Evolutionary conservation across 2,113 vertebrate species (phyloP), one percentile per base, ranked within the genome.

Genomic region (Litocranius walleri): DNA sequence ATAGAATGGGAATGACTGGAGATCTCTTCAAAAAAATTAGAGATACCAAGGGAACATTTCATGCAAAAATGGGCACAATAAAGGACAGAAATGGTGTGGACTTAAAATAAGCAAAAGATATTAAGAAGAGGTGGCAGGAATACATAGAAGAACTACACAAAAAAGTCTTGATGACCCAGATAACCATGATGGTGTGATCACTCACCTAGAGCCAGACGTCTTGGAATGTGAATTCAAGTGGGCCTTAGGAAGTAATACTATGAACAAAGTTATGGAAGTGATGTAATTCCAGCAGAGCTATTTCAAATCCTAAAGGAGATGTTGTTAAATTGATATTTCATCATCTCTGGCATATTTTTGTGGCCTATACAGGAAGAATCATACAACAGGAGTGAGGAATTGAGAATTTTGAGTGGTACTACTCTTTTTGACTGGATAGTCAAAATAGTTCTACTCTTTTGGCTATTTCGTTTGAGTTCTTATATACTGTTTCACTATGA

Each of bases 401-500:
- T 95, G 56, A 95, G 23, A 30, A 77, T 95, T 96, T n/a, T 57
- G 81, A 90, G 97, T 48, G 15, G 16, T 16, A 30, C 2, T 67
- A 23, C 6, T 84, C 0, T 67, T 96, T 92, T 40, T 74, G 71
- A 74, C 21, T 14, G 36, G 36, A 43, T 43, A 43, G 21, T 40
- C 67, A 74, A 74, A 43, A 71, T 71, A 71, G 64, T 16, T n/a
- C 3, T 74, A 21, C 5, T 84, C 0, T 67, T 96, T 94, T 33
- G 3, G 36, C 64, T 19, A 48, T 85, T 97, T 62, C 14, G 3
- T 96, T 96, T 91, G 57, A 3, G 40, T 95, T 29, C 27, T 61
- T 88, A 50, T 94, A 80, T 36, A 91, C 13, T 95, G 11, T 96
- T 97, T 95, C 83, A 91, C n/a, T 67, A 59, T 91, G 91, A 97